Evolutionary conservation across 2,113 vertebrate genomes (phyloP).

Genomic region (Procapra przewalskii): DNA sequence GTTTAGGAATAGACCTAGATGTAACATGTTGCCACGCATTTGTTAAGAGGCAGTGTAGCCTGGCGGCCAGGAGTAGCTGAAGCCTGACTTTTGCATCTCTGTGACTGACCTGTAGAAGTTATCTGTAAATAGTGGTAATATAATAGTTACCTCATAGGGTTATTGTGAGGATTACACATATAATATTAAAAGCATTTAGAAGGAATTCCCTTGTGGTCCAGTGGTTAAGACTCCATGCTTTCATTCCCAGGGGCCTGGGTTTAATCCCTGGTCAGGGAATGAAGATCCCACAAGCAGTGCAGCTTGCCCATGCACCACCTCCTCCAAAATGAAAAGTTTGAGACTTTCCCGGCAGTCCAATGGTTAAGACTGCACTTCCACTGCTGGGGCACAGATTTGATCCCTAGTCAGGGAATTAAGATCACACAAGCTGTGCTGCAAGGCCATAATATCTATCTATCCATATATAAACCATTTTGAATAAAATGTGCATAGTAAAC

Average conservation of each 20-base stretch:
- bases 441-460: not conserved
- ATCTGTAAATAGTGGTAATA: not conserved
- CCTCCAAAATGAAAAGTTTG: not conserved
- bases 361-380: not conserved
- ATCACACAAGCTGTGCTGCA: not conserved
- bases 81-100: not conserved
- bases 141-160: not conserved
- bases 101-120: not conserved
- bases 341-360: not conserved
- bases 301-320: not conserved
- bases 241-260: not conserved
- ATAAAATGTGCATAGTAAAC: not conserved
- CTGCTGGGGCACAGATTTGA: not conserved
- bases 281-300: not conserved
- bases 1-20: not conserved
- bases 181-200: slow-evolving; percentile 8
- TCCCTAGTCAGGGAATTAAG: not conserved
- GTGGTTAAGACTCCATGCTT: not conserved
- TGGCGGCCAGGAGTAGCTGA: not conserved
- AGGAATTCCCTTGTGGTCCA: not conserved
- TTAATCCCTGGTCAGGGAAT: not conserved
- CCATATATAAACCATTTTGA: slow-evolving; percentile 7
- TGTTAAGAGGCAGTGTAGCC: not conserved
- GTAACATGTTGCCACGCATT: not conserved
- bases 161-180: not conserved